Evolutionary conservation across 2,888 invertebrate species (phyloP), one percentile per base, ranked within the genome.

Genomic region (Heliconius hortense): DNA sequence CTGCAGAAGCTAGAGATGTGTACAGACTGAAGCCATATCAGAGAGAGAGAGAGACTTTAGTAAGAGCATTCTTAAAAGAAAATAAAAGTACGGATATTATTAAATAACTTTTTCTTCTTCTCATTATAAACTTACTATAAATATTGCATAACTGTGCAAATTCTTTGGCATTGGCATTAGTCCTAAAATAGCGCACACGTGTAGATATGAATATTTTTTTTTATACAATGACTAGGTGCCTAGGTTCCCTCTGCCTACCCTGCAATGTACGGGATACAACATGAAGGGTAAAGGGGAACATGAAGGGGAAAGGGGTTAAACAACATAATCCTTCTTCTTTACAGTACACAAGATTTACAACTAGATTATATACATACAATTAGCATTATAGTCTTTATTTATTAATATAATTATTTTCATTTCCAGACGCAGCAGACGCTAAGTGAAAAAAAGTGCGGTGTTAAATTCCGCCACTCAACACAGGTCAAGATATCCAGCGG

Each of bases 101-200:
- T 56, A 10, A n/a, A n/a, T 56, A n/a, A n/a, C 3, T 21, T 21
- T 56, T 56, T 56, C 4, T 56, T 3, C 11, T 3, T 56, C 56
- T n/a, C n/a, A n/a, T n/a, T n/a, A 28, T 26, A 28, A 13, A 28
- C 18, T 24, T 39, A 35, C 39, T 31, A 78, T 78, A 76, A 59
- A 69, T 71, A 74, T 80, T 79, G 75, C 82, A 82, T 83, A 84
- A 84, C 81, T 81, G 78, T 78, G 82, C 53, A 79, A 87, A 90
- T 89, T 87, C 89, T 89, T 90, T 90, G 90, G 90, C 90, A 90
- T 81, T 90, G 89, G 85, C 86, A 88, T 87, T 89, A 84, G 83
- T 81, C 82, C 81, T 81, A 79, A 88, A 90, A 89, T 89, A 88
- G 85, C 63, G 11, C 43, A 66, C 73, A 86, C 83, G 84, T 81